Conservation (phyloP, 2,888 invertebrate genomes). For the Orthosia cruda region DNA sequence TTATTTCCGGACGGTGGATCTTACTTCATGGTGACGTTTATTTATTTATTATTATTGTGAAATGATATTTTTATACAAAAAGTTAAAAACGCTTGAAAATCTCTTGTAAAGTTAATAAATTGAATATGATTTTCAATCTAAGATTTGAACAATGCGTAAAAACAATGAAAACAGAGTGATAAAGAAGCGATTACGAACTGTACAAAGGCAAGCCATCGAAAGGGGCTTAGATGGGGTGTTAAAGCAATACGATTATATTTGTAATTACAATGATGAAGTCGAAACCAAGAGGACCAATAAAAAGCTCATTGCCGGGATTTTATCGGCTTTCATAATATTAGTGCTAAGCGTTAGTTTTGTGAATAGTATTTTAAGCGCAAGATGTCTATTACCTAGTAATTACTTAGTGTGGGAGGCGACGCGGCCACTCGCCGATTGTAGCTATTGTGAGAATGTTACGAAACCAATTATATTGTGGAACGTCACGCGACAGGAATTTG, state of each 20-base stretch:
- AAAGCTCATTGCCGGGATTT: conserved; percentile 73
- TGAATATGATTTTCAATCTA: conserved; percentile 51
- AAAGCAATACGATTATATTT: conserved; percentile 79
- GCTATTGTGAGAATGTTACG: conserved; percentile 94
- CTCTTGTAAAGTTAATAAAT: background rate
- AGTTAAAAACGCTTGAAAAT: background rate
- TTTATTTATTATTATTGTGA: conserved; percentile 49
- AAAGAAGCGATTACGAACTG: conserved; percentile 68
- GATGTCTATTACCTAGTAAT: conserved; percentile 96
- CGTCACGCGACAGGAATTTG: conserved; percentile 93
- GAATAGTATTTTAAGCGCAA: conserved; percentile 90
- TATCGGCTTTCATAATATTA: conserved; percentile 75
- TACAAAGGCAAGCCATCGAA: conserved; percentile 80
- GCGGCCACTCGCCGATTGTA: conserved; percentile 96
- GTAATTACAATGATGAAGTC: conserved; percentile 72
- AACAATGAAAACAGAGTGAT: conserved; percentile 47
- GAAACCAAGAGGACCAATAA: conserved; percentile 72
- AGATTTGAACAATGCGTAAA: conserved; percentile 62
- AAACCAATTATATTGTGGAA: conserved; percentile 94
- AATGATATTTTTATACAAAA: background rate
- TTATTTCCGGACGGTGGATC: conserved; percentile 27
- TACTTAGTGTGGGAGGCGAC: conserved; percentile 97
- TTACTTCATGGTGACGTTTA: conserved; percentile 47
- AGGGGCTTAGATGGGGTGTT: conserved; percentile 77
- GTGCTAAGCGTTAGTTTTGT: conserved; percentile 75